Base-by-base conservation (phyloP, 2,888 invertebrate genomes). In the Isotomurus palustris region DNA sequence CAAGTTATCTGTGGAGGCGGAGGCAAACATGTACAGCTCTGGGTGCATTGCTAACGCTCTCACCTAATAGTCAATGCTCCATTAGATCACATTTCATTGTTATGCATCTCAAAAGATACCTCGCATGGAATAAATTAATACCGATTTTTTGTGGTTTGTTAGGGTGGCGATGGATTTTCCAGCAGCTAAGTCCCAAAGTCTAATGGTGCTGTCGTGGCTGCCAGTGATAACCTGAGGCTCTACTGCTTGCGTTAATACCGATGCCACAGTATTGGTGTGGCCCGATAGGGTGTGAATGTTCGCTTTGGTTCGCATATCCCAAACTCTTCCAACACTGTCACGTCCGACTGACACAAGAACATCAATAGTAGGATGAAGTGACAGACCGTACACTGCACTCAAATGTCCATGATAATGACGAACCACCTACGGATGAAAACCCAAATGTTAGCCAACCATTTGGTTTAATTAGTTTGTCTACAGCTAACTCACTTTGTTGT, bases 271-370 rank as follows among this genome's bases (percentile, higher is more conserved):
- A 75, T 97, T 96, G 1, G 93, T 92, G 76, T 99, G 99, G 0
- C 97, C 97, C 0, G 87, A 81, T 24, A 99, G 80, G 2, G 95
- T 95, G 76, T 97, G 95, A 53, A 99, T 90, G 77, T 96, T 96
- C 2, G 96, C 96, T 79, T 99, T 99, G 3, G 94, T 96, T 56
- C 99, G 80, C 90, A 97, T 92, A 77, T 99, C 97, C 99, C 99
- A 99, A 51, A 97, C 90, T 64, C 99, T 81, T 1, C 93, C 96
- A 0, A 94, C 95, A 0, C 91, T 90, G 79, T 99, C 99, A 53
- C 99, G 81, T 0, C 97, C 96, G 14, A 92, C 92, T 2, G 94
- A 88, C 49, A 94, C 84, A 53, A 99, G 79, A 49, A 99, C 87
- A 79, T 99, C 97, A 64, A 99, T 87, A 2, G 87, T 88, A 6